Evolutionary conservation across 2,797 vertebrate genomes (phyloP), one percentile per base, ranked within the genome.

Genomic region (Platalea minor): DNA sequence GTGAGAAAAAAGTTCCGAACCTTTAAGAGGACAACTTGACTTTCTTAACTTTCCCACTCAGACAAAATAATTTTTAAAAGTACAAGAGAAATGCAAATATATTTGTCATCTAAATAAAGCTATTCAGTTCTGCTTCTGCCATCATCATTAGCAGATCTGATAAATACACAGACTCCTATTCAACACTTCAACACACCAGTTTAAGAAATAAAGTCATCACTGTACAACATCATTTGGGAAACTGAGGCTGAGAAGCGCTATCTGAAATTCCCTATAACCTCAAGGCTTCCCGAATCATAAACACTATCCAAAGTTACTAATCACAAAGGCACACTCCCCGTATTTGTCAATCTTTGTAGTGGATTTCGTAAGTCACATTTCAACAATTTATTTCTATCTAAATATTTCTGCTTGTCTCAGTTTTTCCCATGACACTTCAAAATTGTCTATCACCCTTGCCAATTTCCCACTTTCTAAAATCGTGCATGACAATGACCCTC

Each of bases 391-490:
- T 85, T 94, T 85, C 77, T 91, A 90, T 82, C 85, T 70, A 89
- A 92, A 56, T 89, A 92, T 83, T 95, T 94, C 81, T 92, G 68
- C 68, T 79, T 92, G 74, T 77, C 74, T 80, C 75, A 70, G 78
- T 89, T 94, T 93, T 95, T 91, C 91, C 90, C 90, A 89, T 91
- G 92, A 91, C 90, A 87, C 93, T 95, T 84, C 56, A 67, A 50
- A 94, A 87, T 7, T 75, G 83, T 48, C 88, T 39, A 24, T 46
- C 16, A 4, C 35, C 74, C 23, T 7, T 82, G 72, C 81, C 86
- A 82, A 56, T 65, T 89, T 70, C 85, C 56, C 5, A 21, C 74
- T 95, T 95, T 95, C 90, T 72, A 77, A 95, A 95, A 59, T 1
- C 6, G 5, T 50, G 56, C 45, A 35, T 33, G 83, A 87, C 83